Evolutionary conservation across 2,888 invertebrate species (phyloP).

Genomic region (Euphydryas editha): DNA sequence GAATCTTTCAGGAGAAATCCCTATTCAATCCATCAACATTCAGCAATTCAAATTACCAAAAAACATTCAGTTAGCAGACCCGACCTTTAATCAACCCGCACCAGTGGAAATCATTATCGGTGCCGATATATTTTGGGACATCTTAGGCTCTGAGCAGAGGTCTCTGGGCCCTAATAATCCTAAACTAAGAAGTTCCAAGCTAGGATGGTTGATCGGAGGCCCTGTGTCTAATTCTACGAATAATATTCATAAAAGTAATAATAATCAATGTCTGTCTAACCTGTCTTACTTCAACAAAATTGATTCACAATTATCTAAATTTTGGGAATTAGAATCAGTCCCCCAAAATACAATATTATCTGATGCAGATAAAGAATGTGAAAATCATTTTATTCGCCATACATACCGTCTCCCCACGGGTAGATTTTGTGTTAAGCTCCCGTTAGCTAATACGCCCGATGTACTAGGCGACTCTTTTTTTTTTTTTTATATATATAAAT

Average conservation of each 20-base stretch:
- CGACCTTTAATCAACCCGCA: neutral
- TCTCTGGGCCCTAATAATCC: constrained; percentile 13
- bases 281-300: too few relatives aligned
- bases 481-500: too few relatives aligned
- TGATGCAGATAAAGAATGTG: neutral
- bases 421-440: neutral
- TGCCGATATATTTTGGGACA: constrained; percentile 37
- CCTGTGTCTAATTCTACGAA: neutral
- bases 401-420: neutral
- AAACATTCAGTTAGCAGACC: neutral
- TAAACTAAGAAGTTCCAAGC: neutral
- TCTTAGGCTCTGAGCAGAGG: constrained; percentile 20
- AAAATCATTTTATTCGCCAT: constrained; percentile 1
- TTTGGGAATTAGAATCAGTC: too few relatives aligned
- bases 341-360: neutral
- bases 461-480: neutral
- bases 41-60: too few relatives aligned
- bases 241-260: neutral
- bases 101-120: constrained; percentile 40
- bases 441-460: neutral
- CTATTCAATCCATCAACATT: too few relatives aligned
- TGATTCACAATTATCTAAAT: too few relatives aligned
- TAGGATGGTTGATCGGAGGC: neutral
- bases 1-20: too few relatives aligned
- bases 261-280: too few relatives aligned